These are phyloP conservation scores for Galeopterus variegatus DNA, from an alignment of 2,113 vertebrate genomes.

Conservation along the genomic window DNA sequence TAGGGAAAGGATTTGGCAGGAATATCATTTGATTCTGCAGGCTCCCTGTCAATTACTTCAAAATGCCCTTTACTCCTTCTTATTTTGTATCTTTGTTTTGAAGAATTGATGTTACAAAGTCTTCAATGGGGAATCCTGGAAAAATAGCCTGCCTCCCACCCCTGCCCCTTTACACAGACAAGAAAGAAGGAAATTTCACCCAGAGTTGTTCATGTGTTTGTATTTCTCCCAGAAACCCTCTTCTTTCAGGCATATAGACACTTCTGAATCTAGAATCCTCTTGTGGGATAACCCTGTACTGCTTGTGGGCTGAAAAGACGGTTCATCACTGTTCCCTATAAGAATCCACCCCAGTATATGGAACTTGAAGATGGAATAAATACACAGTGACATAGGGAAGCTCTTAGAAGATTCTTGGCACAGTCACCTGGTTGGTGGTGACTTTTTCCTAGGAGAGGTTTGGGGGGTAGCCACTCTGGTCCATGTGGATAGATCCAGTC, in stretches of 20 bases:
- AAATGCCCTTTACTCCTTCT: slow-evolving; percentile 71
- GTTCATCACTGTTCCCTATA: neutral
- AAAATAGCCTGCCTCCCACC: neutral
- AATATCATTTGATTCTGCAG: slow-evolving; percentile 84
- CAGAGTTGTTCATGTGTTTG: neutral
- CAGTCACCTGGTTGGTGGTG: neutral
- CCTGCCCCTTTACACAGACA: neutral
- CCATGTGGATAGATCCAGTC: neutral
- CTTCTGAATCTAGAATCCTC: neutral
- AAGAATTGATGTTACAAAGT: slow-evolving; percentile 74
- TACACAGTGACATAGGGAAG: neutral
- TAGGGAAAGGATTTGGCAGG: slow-evolving; percentile 81
- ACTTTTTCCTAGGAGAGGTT: slow-evolving; percentile 35
- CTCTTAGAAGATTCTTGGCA: slow-evolving; percentile 7
- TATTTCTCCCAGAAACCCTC: neutral
- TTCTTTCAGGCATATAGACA: neutral
- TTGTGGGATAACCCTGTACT: neutral
- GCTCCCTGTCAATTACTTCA: slow-evolving; percentile 77
- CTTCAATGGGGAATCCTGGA: slow-evolving; percentile 25
- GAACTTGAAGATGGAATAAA: neutral
- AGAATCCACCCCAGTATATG: neutral
- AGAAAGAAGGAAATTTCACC: slow-evolving; percentile 41
- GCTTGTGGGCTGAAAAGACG: neutral
- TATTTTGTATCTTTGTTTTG: slow-evolving; percentile 64
- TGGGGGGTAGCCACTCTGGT: neutral